Evolutionary conservation across 2,888 invertebrate genomes (phyloP).

Genomic region (Monochamus alternatus): DNA sequence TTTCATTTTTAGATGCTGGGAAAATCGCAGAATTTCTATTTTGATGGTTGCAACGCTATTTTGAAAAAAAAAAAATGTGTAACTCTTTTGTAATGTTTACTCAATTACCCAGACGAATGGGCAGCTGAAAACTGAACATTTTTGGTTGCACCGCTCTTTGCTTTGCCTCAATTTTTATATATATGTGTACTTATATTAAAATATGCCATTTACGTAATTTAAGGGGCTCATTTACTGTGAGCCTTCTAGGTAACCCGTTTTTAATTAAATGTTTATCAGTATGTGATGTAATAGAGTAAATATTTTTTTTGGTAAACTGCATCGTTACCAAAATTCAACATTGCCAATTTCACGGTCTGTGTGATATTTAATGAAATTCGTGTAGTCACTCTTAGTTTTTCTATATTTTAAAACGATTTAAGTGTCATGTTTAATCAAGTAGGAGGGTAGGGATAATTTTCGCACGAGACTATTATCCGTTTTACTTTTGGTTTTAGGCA

Average conservation of each 20-base stretch:
- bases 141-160: constrained; percentile 45
- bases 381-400: constrained; percentile 45
- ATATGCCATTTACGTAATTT: constrained; percentile 43
- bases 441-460: not conserved
- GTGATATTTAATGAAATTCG: constrained; percentile 56
- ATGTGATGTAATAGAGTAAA: constrained; percentile 46
- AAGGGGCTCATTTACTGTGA: constrained; percentile 41
- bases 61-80: constrained; percentile 30
- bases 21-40: constrained; percentile 17
- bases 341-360: constrained; percentile 57
- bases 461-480: not conserved
- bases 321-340: constrained; percentile 47
- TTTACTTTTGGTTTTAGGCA: constrained; percentile 17
- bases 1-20: constrained; percentile 23
- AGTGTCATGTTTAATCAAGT: constrained; percentile 33
- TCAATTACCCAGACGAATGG: constrained; percentile 38
- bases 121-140: constrained; percentile 51
- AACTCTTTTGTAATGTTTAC: constrained; percentile 29
- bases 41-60: constrained; percentile 30
- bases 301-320: constrained; percentile 44
- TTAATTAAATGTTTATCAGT: constrained; percentile 48
- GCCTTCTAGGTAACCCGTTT: constrained; percentile 42
- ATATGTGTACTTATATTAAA: constrained; percentile 51
- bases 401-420: constrained; percentile 40
- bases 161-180: constrained; percentile 42